Evolutionary conservation across 1,140 invertebrate species (phyloP).

Genomic region (Tetraneura akinire): DNA sequence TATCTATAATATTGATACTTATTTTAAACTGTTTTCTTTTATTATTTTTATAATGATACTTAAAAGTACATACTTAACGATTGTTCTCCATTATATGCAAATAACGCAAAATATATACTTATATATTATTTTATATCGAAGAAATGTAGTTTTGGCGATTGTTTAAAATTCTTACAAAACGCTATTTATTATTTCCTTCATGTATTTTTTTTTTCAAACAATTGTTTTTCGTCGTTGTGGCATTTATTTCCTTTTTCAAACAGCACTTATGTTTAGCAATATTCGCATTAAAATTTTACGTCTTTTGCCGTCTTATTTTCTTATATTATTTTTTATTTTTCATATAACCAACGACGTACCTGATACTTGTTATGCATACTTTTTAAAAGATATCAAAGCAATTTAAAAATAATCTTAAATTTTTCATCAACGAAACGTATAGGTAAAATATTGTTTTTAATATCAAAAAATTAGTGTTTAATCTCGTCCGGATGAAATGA

Average conservation of each 20-base stretch:
- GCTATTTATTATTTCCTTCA: background rate
- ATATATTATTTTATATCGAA: too few relatives aligned
- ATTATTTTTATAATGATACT: too few relatives aligned
- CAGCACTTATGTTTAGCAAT: background rate
- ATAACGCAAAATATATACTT: too few relatives aligned
- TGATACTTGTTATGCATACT: background rate
- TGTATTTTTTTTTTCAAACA: constrained; percentile 1
- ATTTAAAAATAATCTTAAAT: constrained; percentile 8
- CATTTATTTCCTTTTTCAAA: background rate
- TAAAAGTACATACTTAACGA: too few relatives aligned
- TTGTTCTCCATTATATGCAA: too few relatives aligned
- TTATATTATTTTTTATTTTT: background rate
- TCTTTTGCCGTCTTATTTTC: background rate
- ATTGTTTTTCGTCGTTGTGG: background rate
- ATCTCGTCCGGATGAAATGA: background rate
- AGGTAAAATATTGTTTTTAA: background rate
- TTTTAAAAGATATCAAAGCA: constrained; percentile 16
- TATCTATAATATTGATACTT: too few relatives aligned
- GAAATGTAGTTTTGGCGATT: too few relatives aligned
- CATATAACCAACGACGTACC: background rate
- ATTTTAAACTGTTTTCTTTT: too few relatives aligned
- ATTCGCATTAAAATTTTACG: background rate
- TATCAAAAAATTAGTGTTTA: background rate
- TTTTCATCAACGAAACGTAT: constrained; percentile 9
- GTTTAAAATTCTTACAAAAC: background rate